Base-by-base conservation (phyloP, 2,888 invertebrate species). In the Chrysodeixis includens region DNA sequence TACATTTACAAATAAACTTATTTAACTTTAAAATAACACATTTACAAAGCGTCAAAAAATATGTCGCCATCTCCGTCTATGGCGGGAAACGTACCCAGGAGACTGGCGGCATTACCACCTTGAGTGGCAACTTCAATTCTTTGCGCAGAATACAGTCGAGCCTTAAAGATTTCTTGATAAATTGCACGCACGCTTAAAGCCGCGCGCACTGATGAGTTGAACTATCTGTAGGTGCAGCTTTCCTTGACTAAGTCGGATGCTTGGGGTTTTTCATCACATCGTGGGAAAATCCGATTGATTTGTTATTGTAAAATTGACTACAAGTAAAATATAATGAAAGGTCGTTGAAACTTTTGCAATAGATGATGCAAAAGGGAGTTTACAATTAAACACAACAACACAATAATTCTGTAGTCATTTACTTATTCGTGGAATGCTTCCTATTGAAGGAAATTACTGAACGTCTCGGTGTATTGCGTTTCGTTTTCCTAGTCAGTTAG, bases 251-350 rank as follows among this genome's bases (percentile, higher is more conserved):
- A 46, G 40, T 44, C 14, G 68, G 22, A 49, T 52, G 26, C 9
- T 20, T 49, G 10, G 32, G 32, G 57, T 60, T 59, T 62, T 66
- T 9, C 46, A 53, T n/a, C 62, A 46, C 35, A 53, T 30, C 55
- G 51, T 74, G 74, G 58, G 69, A 62, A 67, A 61, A 63, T 51
- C 74, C 63, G 9, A 72, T 61, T 12, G 30, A 72, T 73, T 35
- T 67, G 44, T 30, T 26, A 32, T 46, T 55, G 14, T 46, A 54
- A 51, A 54, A 30, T 49, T 51, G 30, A 26, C 30, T 46, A 14
- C 49, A 32, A 18, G 9, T 16, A 7, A 30, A 16, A 2, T 62
- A n/a, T 63, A 54, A 60, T 51, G 60, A 68, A 63, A 74, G 55
- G 14, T 51, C 30, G 20, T 30, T 60, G 44, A 55, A 54, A 62